Conservation (phyloP, 2,113 vertebrate genomes). For the Tonatia bakeri region DNA sequence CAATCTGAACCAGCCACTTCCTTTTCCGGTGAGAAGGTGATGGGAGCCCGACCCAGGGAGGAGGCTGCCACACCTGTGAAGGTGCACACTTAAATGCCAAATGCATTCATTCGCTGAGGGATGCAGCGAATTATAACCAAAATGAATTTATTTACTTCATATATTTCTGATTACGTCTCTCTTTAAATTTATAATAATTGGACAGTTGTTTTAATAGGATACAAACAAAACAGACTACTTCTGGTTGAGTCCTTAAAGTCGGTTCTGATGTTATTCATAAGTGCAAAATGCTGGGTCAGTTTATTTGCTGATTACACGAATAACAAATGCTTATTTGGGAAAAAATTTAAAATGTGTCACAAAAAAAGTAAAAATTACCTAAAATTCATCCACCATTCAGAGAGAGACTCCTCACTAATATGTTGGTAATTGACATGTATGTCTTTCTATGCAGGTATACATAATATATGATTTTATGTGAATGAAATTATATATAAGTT, state of each 20-base stretch:
- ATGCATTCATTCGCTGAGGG: background rate
- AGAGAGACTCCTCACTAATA: background rate
- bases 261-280: background rate
- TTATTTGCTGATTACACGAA: background rate
- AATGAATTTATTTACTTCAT: background rate
- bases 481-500: background rate
- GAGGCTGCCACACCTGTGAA: background rate
- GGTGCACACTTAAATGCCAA: background rate
- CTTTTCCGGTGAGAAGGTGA: slow-evolving; percentile 28
- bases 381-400: background rate
- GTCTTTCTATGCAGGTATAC: background rate
- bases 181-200: background rate
- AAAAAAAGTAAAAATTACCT: slow-evolving; percentile 20
- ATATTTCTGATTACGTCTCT: background rate
- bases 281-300: background rate
- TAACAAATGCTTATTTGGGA: background rate
- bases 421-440: background rate
- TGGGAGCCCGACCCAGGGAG: background rate
- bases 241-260: background rate
- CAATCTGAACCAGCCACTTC: slow-evolving; percentile 20
- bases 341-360: background rate
- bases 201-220: background rate
- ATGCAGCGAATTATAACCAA: background rate
- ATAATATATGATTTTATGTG: background rate
- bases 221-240: background rate